Base-by-base conservation (phyloP, 1,140 invertebrate species). In the Asbolus verrucosus region DNA sequence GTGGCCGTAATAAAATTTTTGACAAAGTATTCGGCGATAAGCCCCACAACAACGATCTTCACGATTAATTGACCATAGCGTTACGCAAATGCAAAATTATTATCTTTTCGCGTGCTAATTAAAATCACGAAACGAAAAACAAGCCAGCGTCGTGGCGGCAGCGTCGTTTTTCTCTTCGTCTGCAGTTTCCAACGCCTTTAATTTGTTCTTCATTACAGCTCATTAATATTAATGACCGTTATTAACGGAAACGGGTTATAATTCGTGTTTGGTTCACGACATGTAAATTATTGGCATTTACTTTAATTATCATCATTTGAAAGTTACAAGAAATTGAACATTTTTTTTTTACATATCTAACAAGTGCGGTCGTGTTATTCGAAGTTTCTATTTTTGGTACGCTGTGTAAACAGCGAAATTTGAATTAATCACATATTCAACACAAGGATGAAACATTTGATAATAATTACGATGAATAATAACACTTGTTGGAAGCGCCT, bases 1-100 rank as follows among this genome's bases (percentile, higher is more conserved):
- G 65, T 62, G 54, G 70, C n/a, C 59, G 65, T 41, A 71, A 71
- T 71, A 71, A 71, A 67, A 71, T 71, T 71, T 71, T 71, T 71
- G 70, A 71, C 70, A 71, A 71, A 71, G 65, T 71, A 71, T 67
- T 70, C 41, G 18, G 27, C 46, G 19, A 27, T 54, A 54, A 54
- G 19, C 14, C 21, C 13, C 21, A 46, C 46, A 54, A 54, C 46
- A 54, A 46, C 46, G 19, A 24, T 50, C 15, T 8, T 13, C 18
- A 9, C 43, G 19, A 54, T 54, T 54, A 21, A 19, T 14, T 54
- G 46, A 13, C 21, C 11, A 54, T 43, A 11, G 15, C 39, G 13
- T 43, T 43, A 43, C 39, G 39, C 11, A 43, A 43, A 43, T 54
- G 3, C 46, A 15, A 11, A 24, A 27, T 31, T 54, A 54, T 31